Conservation (phyloP, 2,113 vertebrate genomes). For the Paradoxurus hermaphroditus region DNA sequence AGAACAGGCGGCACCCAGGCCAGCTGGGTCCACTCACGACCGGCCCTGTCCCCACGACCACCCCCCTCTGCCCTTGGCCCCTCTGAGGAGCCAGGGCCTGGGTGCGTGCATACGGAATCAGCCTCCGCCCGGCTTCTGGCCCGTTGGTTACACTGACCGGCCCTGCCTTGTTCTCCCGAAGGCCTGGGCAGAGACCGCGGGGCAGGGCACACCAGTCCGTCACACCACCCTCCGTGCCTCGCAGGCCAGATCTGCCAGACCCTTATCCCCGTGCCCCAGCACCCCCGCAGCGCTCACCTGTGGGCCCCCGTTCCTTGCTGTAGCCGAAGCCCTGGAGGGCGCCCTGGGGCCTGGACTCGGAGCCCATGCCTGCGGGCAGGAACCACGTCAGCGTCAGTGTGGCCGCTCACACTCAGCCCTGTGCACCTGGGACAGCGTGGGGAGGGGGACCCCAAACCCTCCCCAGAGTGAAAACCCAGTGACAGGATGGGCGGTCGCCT, state of each 20-base stretch:
- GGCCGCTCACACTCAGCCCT: neutral
- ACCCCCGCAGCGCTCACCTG: slow-evolving; percentile 77
- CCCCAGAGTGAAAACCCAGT: fast-evolving
- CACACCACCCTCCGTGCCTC: neutral
- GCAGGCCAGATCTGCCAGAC: neutral
- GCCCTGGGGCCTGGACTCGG: slow-evolving; percentile 81
- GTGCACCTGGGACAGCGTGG: fast-evolving
- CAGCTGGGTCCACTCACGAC: no score
- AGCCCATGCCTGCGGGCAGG: slow-evolving; percentile 90
- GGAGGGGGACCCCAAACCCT: fast-evolving
- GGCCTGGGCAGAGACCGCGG: fast-evolving
- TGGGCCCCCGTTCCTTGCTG: slow-evolving; percentile 80
- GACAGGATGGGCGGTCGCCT: fast-evolving
- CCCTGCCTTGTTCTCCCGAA: fast-evolving
- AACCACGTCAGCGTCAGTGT: neutral
- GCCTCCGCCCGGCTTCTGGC: neutral
- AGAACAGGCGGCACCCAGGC: neutral
- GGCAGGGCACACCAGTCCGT: neutral
- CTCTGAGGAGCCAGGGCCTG: neutral
- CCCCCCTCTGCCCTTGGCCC: fast-evolving
- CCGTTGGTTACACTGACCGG: neutral
- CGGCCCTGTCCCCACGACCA: fast-evolving
- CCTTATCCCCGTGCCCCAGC: fast-evolving
- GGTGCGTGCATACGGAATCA: neutral
- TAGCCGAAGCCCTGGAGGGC: slow-evolving; percentile 94